phyloP scores from a whole-genome alignment of 2,113 vertebrate species.

The Tautogolabrus adspersus region DNA sequence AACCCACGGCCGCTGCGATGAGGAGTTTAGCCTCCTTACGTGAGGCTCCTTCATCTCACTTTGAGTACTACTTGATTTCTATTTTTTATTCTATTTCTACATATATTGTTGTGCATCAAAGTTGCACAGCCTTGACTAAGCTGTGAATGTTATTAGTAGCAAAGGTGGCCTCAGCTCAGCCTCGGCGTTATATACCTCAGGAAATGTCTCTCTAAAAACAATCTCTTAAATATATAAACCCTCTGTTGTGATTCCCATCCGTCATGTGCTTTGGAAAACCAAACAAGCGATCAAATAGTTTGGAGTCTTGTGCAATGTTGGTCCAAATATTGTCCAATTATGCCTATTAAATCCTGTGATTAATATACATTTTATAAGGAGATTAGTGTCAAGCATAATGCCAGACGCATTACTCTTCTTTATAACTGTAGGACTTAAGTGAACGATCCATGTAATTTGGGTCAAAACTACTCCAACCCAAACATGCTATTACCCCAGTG shows the following conservation, averaged over 20 bases:
- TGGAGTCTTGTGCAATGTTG: not conserved
- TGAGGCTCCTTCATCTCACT: not conserved
- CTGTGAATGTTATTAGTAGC: constrained; percentile 25
- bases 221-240: constrained; percentile 13
- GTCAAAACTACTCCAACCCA: constrained; percentile 38
- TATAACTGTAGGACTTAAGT: constrained; percentile 1
- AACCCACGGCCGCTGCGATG: not conserved
- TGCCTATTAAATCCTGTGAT: not conserved
- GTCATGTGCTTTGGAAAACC: constrained; percentile 20
- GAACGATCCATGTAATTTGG: constrained; percentile 22
- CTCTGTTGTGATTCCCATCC: constrained; percentile 10
- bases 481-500: constrained; percentile 32
- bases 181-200: not conserved
- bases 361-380: constrained; percentile 13
- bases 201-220: constrained; percentile 28
- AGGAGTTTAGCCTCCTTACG: not conserved
- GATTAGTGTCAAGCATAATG: constrained; percentile 21
- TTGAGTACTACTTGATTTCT: too few relatives aligned
- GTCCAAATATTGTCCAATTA: constrained; percentile 16
- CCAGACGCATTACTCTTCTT: constrained; percentile 27
- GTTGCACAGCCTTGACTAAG: not conserved
- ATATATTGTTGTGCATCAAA: not conserved
- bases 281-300: constrained; percentile 22
- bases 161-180: not conserved
- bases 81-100: not conserved